These are phyloP conservation scores for Geotria australis DNA, from an alignment of 2,797 vertebrate species.

Conservation along the genomic window DNA sequence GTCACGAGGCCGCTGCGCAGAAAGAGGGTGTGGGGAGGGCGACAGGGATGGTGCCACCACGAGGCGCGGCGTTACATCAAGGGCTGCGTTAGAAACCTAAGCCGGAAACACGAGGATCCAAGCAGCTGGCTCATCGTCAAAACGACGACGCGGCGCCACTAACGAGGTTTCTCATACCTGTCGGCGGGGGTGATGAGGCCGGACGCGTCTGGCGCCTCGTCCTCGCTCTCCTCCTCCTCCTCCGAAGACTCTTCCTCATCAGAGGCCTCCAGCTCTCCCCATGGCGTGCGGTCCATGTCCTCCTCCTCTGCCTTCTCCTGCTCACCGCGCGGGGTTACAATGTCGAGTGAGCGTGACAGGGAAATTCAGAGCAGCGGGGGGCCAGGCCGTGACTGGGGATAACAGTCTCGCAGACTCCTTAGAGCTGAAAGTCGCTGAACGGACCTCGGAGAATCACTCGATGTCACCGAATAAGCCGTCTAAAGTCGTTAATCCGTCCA, in stretches of 20 bases:
- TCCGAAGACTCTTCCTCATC: slow-evolving; percentile 70
- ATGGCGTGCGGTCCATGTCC: slow-evolving; percentile 45
- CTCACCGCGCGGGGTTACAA: not conserved
- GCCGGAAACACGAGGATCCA: too few species aligned
- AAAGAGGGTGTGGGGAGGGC: not conserved
- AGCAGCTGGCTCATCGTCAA: not conserved
- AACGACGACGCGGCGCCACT: not conserved
- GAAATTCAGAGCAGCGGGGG: too few species aligned
- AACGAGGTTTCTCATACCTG: slow-evolving; percentile 15
- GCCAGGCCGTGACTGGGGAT: too few species aligned
- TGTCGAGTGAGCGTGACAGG: too few species aligned
- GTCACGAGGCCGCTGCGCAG: slow-evolving; percentile 42
- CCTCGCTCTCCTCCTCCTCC: slow-evolving; percentile 57
- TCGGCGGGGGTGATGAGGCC: slow-evolving; percentile 70
- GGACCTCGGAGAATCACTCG: too few species aligned
- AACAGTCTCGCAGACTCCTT: too few species aligned
- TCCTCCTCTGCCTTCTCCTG: slow-evolving; percentile 67
- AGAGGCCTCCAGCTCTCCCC: slow-evolving; percentile 63
- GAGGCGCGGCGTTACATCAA: too few species aligned
- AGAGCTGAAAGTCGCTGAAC: too few species aligned
- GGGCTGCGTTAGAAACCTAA: too few species aligned
- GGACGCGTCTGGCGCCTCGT: slow-evolving; percentile 60
- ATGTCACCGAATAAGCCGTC: too few species aligned
- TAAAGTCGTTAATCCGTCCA: too few species aligned
- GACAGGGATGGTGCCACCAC: too few species aligned